Evolutionary conservation across 1,140 invertebrate species (phyloP).

Genomic region (Condylostylus longicornis): DNA sequence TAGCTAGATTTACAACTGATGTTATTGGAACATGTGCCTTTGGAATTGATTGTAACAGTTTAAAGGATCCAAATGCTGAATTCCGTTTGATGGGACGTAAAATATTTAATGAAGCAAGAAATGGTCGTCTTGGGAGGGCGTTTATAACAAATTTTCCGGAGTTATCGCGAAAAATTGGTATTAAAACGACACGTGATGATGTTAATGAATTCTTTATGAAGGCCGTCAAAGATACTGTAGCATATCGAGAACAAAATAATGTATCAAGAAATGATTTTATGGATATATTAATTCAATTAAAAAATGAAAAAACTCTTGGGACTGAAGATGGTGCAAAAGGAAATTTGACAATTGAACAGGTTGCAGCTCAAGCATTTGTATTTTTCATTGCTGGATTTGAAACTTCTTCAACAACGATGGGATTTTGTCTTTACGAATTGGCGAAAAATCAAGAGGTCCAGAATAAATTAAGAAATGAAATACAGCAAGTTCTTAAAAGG

Average conservation of each 20-base stretch:
- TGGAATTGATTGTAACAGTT: constrained; percentile 43
- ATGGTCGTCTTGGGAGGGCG: constrained; percentile 3
- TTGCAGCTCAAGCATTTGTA: constrained; percentile 36
- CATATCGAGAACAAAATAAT: constrained; percentile 35
- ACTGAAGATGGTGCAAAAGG: constrained; percentile 16
- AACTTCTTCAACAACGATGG: constrained; percentile 41
- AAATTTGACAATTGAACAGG: constrained; percentile 20
- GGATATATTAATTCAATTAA: constrained; percentile 36
- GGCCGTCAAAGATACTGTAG: constrained; percentile 33
- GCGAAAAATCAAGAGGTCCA: constrained; percentile 40
- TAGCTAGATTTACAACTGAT: constrained; percentile 27
- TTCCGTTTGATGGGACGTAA: constrained; percentile 32
- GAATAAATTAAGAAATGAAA: constrained; percentile 36
- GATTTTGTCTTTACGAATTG: constrained; percentile 37
- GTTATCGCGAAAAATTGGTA: constrained; percentile 10
- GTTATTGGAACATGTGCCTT: constrained; percentile 46
- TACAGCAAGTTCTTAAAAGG: constrained; percentile 30
- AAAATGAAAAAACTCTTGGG: constrained; percentile 29
- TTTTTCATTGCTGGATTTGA: constrained; percentile 46
- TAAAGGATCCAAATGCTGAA: constrained; percentile 35
- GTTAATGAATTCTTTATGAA: constrained; percentile 36
- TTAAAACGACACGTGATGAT: constrained; percentile 31
- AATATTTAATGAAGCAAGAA: constrained; percentile 11
- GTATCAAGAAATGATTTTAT: constrained; percentile 39
- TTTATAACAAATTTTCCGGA: constrained; percentile 18